These are phyloP conservation scores for Adineta ricciae DNA, from an alignment of 2,888 invertebrate genomes.

Conservation along the genomic window DNA sequence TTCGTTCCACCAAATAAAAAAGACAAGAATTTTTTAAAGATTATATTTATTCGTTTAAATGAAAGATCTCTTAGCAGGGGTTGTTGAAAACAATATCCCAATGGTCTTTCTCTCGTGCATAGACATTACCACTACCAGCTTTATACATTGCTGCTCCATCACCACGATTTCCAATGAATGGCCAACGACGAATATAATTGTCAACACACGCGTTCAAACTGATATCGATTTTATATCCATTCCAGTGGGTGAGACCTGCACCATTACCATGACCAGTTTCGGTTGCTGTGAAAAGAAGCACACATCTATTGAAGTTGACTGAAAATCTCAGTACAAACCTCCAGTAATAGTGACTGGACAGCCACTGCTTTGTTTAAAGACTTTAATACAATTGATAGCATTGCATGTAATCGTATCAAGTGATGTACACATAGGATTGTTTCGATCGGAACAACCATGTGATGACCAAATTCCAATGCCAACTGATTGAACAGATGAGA, in stretches of 20 bases:
- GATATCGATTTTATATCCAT: slow-evolving; percentile 35
- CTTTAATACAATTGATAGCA: not conserved
- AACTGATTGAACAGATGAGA: not conserved
- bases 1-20: too few species aligned
- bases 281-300: too few species aligned
- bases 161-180: slow-evolving; percentile 22
- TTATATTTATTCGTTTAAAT: too few species aligned
- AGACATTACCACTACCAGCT: slow-evolving; percentile 30
- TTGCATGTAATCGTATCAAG: slow-evolving; percentile 28
- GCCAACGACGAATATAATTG: slow-evolving; percentile 30
- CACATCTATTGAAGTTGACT: too few species aligned
- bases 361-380: slow-evolving; percentile 8
- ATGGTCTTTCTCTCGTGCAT: slow-evolving; percentile 27
- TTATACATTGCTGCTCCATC: slow-evolving; percentile 30
- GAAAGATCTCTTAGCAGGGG: too few species aligned
- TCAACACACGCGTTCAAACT: slow-evolving; percentile 18
- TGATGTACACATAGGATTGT: slow-evolving; percentile 33
- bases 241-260: slow-evolving; percentile 33
- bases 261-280: slow-evolving; percentile 32
- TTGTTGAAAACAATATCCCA: slow-evolving; percentile 23
- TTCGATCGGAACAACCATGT: slow-evolving; percentile 18
- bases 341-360: slow-evolving; percentile 31
- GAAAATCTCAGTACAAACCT: too few species aligned
- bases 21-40: too few species aligned
- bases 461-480: not conserved